Evolutionary conservation across 2,797 vertebrate genomes (phyloP).

Genomic region (Apogon talboti): DNA sequence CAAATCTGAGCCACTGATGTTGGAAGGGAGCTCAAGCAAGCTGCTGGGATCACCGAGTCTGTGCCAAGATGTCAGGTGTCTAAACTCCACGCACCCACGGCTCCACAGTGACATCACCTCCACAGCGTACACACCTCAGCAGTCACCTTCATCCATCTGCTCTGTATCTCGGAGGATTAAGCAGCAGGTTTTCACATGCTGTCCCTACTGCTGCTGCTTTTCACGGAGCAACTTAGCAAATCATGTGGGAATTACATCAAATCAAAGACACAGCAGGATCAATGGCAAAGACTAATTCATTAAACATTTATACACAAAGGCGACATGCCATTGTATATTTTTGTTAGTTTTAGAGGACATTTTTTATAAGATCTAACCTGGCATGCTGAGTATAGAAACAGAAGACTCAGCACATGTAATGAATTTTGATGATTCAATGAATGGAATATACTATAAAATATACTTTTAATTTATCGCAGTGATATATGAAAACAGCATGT

Average conservation of each 20-base stretch:
- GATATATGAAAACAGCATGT: too few relatives aligned
- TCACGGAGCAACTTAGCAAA: background rate
- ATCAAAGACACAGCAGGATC: background rate
- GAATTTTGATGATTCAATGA: too few relatives aligned
- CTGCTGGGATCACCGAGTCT: background rate
- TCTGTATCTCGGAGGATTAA: slow-evolving; percentile 32
- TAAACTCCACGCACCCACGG: slow-evolving; percentile 8
- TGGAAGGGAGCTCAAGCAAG: background rate
- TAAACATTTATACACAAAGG: background rate
- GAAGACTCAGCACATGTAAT: too few relatives aligned
- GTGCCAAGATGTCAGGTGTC: slow-evolving; percentile 15
- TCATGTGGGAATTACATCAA: background rate
- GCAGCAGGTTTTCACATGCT: slow-evolving; percentile 22
- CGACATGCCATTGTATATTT: background rate
- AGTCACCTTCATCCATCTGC: slow-evolving; percentile 26
- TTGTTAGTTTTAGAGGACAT: too few relatives aligned
- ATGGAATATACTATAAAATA: too few relatives aligned
- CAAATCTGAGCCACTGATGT: too few relatives aligned
- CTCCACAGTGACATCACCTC: slow-evolving; percentile 1
- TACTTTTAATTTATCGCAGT: too few relatives aligned
- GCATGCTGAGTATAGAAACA: too few relatives aligned
- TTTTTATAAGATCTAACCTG: too few relatives aligned
- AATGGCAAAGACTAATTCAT: background rate
- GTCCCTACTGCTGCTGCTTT: slow-evolving; percentile 7
- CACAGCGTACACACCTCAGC: slow-evolving; percentile 12